These are phyloP conservation scores for Drosophila sp. DNA, from an alignment of 1,140 invertebrate species.

Conservation along the genomic window DNA sequence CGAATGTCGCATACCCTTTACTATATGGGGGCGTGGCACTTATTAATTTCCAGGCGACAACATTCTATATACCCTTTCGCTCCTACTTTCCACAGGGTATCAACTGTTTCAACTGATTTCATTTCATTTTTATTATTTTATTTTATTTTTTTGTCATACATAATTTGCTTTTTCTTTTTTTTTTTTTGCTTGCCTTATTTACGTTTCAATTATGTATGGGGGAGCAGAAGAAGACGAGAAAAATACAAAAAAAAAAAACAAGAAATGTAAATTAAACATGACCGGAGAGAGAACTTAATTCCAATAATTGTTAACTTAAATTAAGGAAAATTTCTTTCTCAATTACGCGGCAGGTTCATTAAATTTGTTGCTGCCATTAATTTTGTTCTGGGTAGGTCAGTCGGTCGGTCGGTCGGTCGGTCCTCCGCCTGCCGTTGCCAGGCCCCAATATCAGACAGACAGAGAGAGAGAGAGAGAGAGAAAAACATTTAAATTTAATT, in stretches of 20 bases:
- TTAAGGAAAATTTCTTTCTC: constrained; percentile 5
- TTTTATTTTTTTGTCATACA: constrained; percentile 8
- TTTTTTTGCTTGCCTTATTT: constrained; percentile 9
- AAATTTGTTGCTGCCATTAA: constrained; percentile 1
- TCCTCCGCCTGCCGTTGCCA: constrained; percentile 6
- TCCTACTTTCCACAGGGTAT: neutral
- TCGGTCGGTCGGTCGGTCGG: neutral
- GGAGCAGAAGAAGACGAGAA: neutral
- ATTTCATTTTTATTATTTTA: neutral
- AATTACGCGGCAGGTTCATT: constrained; percentile 21
- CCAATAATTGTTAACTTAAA: constrained; percentile 50
- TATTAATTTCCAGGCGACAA: too few relatives aligned
- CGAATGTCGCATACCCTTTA: neutral
- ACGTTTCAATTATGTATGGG: constrained; percentile 2
- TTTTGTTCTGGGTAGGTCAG: neutral
- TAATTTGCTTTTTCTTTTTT: constrained; percentile 7
- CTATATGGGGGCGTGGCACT: neutral
- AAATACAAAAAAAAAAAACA: neutral
- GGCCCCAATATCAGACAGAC: neutral
- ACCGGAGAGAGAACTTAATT: constrained; percentile 26
- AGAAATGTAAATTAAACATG: constrained; percentile 1
- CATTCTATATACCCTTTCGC: neutral
- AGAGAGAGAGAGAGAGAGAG: neutral
- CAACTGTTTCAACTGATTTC: constrained; percentile 4
- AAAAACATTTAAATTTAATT: constrained; percentile 81